Base-by-base conservation (phyloP, 2,113 vertebrate species). In the Pseudorhombus dupliciocellatus region DNA sequence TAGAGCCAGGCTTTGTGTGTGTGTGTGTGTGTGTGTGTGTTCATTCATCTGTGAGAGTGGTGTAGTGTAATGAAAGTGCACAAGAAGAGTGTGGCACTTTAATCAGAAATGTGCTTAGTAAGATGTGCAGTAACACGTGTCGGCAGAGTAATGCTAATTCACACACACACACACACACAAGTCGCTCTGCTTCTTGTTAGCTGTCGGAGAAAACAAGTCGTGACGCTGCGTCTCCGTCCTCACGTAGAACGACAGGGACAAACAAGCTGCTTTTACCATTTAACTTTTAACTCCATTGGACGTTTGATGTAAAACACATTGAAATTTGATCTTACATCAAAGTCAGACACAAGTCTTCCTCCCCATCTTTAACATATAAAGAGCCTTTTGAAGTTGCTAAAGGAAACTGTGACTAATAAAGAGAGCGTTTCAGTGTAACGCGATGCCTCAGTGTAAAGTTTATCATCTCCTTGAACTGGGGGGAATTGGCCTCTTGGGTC, bases 61-160 rank as follows among this genome's bases (percentile, higher is more conserved):
- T 57, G 66, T 46, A 34, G 20, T 68, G 73, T 76, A 75, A 78
- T 58, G 65, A 70, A 63, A 85, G 66, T 62, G 72, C 71, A 72
- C 44, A 68, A 56, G 62, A 72, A 28, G 44, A 66, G 72, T 10
- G 10, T 62, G 78, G 84, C 74, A 77, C 76, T 81, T 66, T 77
- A 69, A 80, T 79, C 77, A 77, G 68, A 79, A 79, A 79, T 64
- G 79, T 82, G 84, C 87, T 86, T 75, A 80, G 75, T 84, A 79
- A 86, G 80, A 80, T 54, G 65, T 64, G 58, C 40, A 46, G 75
- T 34, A 74, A 70, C 25, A 85, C 62, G 40, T 63, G 73, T 65
- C 63, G 80, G 61, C 73, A 37, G 75, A 55, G 69, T 60, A 52
- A 56, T 15, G 46, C 42, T 42, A 34, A 68, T 71, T 55, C 37